These are phyloP conservation scores for Plutomurus gul DNA, from an alignment of 1,140 invertebrate genomes.

Conservation along the genomic window DNA sequence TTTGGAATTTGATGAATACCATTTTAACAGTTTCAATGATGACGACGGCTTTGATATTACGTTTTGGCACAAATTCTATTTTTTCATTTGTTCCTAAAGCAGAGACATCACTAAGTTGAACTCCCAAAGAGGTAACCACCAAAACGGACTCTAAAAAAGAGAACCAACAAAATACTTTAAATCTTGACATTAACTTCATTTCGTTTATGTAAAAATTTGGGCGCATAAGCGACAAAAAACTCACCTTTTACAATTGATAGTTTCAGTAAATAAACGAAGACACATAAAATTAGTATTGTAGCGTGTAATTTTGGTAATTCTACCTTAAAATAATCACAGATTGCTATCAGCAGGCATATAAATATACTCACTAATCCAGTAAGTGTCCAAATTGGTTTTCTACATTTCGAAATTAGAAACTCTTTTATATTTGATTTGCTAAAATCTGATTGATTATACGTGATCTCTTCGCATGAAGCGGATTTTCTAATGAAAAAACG, in stretches of 20 bases:
- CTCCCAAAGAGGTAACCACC: conserved; percentile 9
- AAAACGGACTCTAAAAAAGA: conserved; percentile 8
- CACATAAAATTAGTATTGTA: background rate
- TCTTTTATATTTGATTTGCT: background rate
- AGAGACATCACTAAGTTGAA: conserved; percentile 16
- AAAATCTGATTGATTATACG: no score
- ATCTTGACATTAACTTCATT: background rate
- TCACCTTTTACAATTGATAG: background rate
- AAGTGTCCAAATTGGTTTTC: background rate
- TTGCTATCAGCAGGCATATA: background rate
- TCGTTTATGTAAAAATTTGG: no score
- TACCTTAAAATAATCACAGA: background rate
- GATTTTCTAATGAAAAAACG: background rate
- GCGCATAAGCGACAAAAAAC: background rate
- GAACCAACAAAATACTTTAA: background rate
- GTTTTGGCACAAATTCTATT: conserved; percentile 21
- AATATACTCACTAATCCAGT: background rate
- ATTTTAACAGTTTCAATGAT: conserved; percentile 41
- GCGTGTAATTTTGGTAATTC: background rate
- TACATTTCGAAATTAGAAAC: background rate
- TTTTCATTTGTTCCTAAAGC: conserved; percentile 8
- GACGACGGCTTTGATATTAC: conserved; percentile 37
- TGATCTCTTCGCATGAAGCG: no score
- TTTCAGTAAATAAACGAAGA: background rate
- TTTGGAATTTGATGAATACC: no score